These are phyloP conservation scores for Exocentrus adspersus DNA, from an alignment of 2,888 invertebrate species.

Conservation along the genomic window DNA sequence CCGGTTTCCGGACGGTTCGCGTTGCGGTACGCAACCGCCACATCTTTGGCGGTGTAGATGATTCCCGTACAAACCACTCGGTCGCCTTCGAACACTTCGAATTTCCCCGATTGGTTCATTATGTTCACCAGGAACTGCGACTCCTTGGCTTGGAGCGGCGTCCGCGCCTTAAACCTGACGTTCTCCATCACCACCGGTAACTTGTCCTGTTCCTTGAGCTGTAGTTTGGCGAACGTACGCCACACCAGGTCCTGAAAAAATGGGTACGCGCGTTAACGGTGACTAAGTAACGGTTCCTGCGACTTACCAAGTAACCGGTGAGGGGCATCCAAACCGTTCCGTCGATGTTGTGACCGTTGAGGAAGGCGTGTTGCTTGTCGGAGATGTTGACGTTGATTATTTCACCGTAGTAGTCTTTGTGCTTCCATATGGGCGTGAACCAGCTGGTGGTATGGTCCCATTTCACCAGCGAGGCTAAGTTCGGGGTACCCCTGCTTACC, in stretches of 20 bases:
- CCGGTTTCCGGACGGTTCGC: too few relatives aligned
- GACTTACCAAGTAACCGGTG: slow-evolving; percentile 62
- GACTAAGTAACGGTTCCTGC: background rate
- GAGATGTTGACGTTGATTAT: slow-evolving; percentile 77
- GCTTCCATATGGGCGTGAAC: slow-evolving; percentile 75
- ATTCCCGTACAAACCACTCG: too few relatives aligned
- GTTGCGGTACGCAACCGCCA: too few relatives aligned
- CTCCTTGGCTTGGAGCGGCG: slow-evolving; percentile 56
- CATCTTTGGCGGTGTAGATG: too few relatives aligned
- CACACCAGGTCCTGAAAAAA: slow-evolving; percentile 27
- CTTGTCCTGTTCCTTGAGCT: slow-evolving; percentile 3
- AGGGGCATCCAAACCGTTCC: slow-evolving; percentile 67
- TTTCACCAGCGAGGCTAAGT: slow-evolving; percentile 80
- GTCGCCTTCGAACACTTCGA: too few relatives aligned
- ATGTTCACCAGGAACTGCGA: too few relatives aligned
- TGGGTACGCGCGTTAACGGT: background rate
- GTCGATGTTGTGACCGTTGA: slow-evolving; percentile 41
- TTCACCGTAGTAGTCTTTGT: slow-evolving; percentile 77
- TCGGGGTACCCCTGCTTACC: slow-evolving; percentile 84
- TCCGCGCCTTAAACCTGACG: background rate
- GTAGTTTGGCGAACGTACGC: slow-evolving; percentile 13
- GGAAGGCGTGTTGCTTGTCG: slow-evolving; percentile 25
- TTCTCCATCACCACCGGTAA: slow-evolving; percentile 20
- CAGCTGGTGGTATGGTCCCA: slow-evolving; percentile 88
- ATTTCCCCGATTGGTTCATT: too few relatives aligned